phyloP scores from a whole-genome alignment of 2,797 vertebrate genomes.

The Pampus argenteus region DNA sequence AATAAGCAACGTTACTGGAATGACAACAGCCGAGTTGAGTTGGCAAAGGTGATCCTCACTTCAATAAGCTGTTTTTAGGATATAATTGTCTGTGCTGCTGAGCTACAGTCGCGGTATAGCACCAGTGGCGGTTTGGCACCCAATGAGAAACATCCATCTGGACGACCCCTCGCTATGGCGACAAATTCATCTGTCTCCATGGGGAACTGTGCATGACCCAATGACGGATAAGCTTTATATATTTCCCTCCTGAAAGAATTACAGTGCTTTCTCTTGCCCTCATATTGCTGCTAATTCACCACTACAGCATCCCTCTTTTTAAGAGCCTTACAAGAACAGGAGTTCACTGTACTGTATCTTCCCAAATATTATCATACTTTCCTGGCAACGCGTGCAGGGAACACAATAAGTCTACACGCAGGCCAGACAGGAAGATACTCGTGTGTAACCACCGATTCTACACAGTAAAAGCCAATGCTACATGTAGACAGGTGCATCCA shows the following conservation, averaged over 20 bases:
- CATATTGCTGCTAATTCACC: constrained; percentile 35
- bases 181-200: constrained; percentile 57
- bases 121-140: constrained; percentile 22
- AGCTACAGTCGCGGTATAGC: constrained; percentile 8
- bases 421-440: constrained; percentile 22
- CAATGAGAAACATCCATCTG: constrained; percentile 66
- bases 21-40: constrained; percentile 33
- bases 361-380: constrained; percentile 19
- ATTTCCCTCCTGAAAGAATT: constrained; percentile 50
- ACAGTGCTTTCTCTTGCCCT: constrained; percentile 35
- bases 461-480: constrained; percentile 7
- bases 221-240: constrained; percentile 61
- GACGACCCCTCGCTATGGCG: constrained; percentile 42
- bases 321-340: neutral
- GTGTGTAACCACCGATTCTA: neutral
- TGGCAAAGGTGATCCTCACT: neutral
- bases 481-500: constrained; percentile 45
- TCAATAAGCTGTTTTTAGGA: constrained; percentile 57
- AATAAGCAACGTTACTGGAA: constrained; percentile 32
- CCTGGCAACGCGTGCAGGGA: neutral
- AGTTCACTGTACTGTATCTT: constrained; percentile 2
- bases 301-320: neutral
- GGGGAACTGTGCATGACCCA: constrained; percentile 50
- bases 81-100: constrained; percentile 53
- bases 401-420: neutral